Base-by-base conservation (phyloP, 92 coral and sea anemone genomes). In the Bergia sp. region DNA sequence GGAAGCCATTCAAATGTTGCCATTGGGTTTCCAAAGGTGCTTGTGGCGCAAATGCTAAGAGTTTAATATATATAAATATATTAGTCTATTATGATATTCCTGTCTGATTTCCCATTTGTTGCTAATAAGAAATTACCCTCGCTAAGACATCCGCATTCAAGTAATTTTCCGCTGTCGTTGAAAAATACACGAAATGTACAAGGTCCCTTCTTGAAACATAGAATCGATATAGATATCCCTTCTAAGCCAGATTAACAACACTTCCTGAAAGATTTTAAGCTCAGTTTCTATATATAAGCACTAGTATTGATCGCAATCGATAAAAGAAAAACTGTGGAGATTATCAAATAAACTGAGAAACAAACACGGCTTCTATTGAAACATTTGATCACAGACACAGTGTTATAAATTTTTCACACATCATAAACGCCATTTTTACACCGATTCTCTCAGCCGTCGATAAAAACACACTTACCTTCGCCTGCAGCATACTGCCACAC, bases 1-100 rank as follows among this genome's bases (percentile, higher is more conserved):
- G 45, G 87, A 84, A 84, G 78, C 87, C 87, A 84, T 69, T 40
- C 65, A 84, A 37, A 37, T 84, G 87, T 49, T 45, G 86, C 57
- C 36, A 67, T 40, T 41, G 38, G 2, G 86, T 41, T 39, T 20
- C 67, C 79, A 84, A 84, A 84, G 50, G 55, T 18, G 69, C 3
- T 29, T 23, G 2, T 79, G 20, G n/a, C 36, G 80, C 44, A 79
- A 58, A 36, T 12, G 36, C 9, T 9, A 29, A 78, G 5, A 43
- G 40, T 29, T 29, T 13, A 37, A 42, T 37, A 37, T 13, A 55
- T 40, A 8, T n/a, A 49, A 29, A 11, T 79, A 39, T 3, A 79
- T 79, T 79, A 8, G 29, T 29, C 29, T 29, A 29, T 29, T 29
- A 29, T 29, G 29, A 29, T 23, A 16, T 21, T 40, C 43, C 16